A percentile compares a stretch with the other conserved stretches of the same genome.
phyloP scores from a whole-genome alignment of 2,888 invertebrate species.

The Pristionchus mayeri region DNA sequence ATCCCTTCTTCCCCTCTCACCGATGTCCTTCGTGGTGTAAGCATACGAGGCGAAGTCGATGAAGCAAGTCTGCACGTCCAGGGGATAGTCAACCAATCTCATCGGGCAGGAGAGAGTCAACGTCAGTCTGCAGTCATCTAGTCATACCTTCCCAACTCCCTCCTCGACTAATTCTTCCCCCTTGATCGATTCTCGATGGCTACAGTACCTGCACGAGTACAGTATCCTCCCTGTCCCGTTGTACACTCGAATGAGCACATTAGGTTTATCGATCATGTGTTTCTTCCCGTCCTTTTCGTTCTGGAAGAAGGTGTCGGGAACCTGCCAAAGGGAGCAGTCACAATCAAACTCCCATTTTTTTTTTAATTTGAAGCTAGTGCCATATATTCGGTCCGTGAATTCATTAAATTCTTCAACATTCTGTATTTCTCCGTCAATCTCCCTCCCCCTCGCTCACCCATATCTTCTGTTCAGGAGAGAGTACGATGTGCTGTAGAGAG shows the following conservation, averaged over 20 bases:
- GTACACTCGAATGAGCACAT: conserved; percentile 95
- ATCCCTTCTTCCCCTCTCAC: too few species aligned
- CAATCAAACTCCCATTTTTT: too few species aligned
- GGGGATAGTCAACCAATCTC: conserved; percentile 85
- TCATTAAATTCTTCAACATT: too few species aligned
- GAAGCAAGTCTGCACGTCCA: conserved; percentile 87
- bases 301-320: conserved; percentile 73
- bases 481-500: conserved; percentile 64
- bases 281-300: conserved; percentile 96
- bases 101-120: conserved; percentile 95
- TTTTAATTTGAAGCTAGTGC: too few species aligned
- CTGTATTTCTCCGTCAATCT: background rate
- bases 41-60: conserved; percentile 96
- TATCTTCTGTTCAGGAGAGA: conserved; percentile 65
- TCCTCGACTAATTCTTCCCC: background rate
- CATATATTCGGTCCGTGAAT: background rate
- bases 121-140: conserved; percentile 92
- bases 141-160: too few species aligned
- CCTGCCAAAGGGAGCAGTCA: too few species aligned
- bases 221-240: conserved; percentile 87
- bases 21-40: conserved; percentile 95
- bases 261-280: conserved; percentile 77
- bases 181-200: background rate
- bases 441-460: too few species aligned
- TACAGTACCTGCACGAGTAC: conserved; percentile 88